Evolutionary conservation across 2,888 invertebrate genomes (phyloP), one percentile per base, ranked within the genome.

Genomic region (Archaeoteleia sp.): DNA sequence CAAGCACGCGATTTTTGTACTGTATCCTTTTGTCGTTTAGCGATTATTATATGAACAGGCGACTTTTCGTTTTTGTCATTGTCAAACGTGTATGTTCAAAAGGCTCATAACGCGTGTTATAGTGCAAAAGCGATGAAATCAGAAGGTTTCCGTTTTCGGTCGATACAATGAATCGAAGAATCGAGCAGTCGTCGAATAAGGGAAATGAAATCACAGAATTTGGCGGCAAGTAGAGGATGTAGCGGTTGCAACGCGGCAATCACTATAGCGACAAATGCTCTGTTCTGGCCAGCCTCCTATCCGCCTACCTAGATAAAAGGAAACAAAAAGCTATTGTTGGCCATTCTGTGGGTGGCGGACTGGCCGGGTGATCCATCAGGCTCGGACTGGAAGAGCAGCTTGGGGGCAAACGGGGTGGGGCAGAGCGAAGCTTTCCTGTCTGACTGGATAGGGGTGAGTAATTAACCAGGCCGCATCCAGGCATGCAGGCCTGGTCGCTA

Each of bases 271-370:
- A 78, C 78, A 79, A 74, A 78, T 78, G 74, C 74, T 77, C 74
- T 78, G 79, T 77, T 78, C 79, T 74, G 76, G 71, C 73, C 72
- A 72, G 74, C 74, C 75, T 74, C 73, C 76, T 74, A 76, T 74
- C 74, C 76, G 72, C 74, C 78, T 75, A 73, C 71, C 78, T 70
- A 76, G 79, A 82, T 81, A 82, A 82, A 82, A 82, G 82, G 81
- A 81, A 82, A 82, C 81, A 82, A 82, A 82, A 82, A 79, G 63
- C 77, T 72, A 81, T 82, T 82, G 82, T 81, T 82, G 81, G 82
- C 78, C 78, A 82, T 83, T 83, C 81, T 82, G 81, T 80, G 83
- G 81, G 82, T 82, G 82, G 80, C 77, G 79, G 78, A 76, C 74
- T 72, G 78, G 77, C 72, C 72, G 78, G 82, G 82, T 81, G 82